Evolutionary conservation across 2,888 invertebrate genomes (phyloP), one percentile per base, ranked within the genome.

Genomic region (Acronicta aceris): DNA sequence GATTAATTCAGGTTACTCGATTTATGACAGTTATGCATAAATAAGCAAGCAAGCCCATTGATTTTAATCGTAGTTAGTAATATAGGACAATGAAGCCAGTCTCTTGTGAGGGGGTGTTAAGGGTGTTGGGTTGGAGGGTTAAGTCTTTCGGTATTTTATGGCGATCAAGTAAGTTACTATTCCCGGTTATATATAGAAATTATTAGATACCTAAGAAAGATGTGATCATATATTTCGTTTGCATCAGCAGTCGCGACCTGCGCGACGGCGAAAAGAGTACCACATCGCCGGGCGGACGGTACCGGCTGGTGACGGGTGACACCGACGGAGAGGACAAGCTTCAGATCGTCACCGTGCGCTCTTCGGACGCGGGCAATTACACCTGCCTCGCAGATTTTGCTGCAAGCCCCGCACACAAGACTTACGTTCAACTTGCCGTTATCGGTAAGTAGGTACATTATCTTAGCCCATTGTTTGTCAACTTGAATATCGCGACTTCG

Each of bases 241-340:
- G 88, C 51, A 82, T 83, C 83, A 90, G 88, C 93, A 94, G 94
- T 84, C 90, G 91, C 70, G 94, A 94, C 80, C 79, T 90, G 40
- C 92, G 94, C 58, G 83, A 77, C 48, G 88, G 78, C 38, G 81
- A 79, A 33, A 78, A 74, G 16, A 78, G 59, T 36, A 67, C 51
- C 40, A 74, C 81, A 51, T 72, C 84, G 2, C 65, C 81, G 7
- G 81, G 77, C 51, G 81, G 82, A 3, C 85, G 91, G 6, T 93
- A 89, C 78, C 85, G 83, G 25, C 82, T 90, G 59, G 81, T 92
- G 51, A 81, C 80, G 8, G 77, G 86, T 2, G 85, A 87, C 48
- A 78, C 71, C 2, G 86, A 83, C 2, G 87, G 84, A 7, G 43
- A 83, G 51, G 86, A 82, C 49, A 83, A 78, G 57, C 84, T 94